Conservation (phyloP, 37 sponge, comb jelly and placozoan species). For the Beroe ovata region DNA sequence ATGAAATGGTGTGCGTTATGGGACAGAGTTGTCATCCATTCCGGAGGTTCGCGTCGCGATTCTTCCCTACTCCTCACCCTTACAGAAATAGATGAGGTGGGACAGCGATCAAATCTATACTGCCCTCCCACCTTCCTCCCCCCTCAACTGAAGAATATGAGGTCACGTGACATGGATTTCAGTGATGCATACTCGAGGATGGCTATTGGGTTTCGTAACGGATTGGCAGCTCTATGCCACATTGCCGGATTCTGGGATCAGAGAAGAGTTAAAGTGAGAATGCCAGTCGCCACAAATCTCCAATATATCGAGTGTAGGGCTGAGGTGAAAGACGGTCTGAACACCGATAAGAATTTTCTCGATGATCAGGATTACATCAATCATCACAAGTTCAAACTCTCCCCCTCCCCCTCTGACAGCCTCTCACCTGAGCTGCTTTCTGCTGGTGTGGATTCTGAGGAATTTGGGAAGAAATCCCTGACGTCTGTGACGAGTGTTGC, state of each 20-base stretch:
- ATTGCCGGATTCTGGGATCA: not conserved
- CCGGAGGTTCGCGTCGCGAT: not conserved
- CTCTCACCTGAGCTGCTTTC: not conserved
- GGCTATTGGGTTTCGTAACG: slow-evolving; percentile 2
- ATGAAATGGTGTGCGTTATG: slow-evolving; percentile 9
- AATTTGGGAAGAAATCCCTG: not conserved
- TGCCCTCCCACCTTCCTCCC: not conserved
- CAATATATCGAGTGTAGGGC: not conserved
- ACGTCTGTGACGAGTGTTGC: slow-evolving; percentile 20
- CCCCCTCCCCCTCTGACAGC: not conserved
- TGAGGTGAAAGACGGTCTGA: not conserved
- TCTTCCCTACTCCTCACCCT: not conserved
- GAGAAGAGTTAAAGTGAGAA: not conserved
- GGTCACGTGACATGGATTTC: not conserved
- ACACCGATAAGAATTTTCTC: not conserved
- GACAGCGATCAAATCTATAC: not conserved
- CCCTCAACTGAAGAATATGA: not conserved
- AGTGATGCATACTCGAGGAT: not conserved
- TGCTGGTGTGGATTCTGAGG: not conserved
- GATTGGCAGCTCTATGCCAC: not conserved
- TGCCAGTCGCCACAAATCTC: not conserved
- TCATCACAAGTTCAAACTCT: not conserved
- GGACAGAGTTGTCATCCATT: not conserved
- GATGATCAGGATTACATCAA: slow-evolving; percentile 20
- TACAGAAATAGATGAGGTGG: not conserved